Evolutionary conservation across 2,797 vertebrate genomes (phyloP), one percentile per base, ranked within the genome.

Genomic region (Mus minutoides): DNA sequence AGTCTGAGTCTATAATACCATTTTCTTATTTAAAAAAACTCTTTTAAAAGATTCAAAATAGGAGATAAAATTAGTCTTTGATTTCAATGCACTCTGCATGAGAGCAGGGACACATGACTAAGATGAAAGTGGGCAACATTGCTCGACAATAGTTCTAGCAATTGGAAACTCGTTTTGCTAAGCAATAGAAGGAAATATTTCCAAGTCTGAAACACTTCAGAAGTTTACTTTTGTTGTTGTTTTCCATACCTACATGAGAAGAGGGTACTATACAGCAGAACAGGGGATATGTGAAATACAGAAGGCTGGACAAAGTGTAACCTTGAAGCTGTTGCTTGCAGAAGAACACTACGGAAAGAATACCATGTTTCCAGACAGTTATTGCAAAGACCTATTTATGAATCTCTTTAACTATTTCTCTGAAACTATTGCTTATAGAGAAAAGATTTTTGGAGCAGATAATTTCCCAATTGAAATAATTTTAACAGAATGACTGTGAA

Each of bases 11-110:
- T 92, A 49, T 90, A 49, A 78, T 62, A 49, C 76, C 60, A 88
- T 95, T 94, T 90, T 93, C 34, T 78, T 83, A 85, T 73, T 75
- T 8, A 19, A 16, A 54, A 73, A 54, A 11, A 29, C 9, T 31
- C 54, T 84, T 34, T 75, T 34, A 31, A 94, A 93, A 43, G 58
- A 93, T 46, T 94, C 67, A 79, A 73, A 94, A 92, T 82, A 90
- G 24, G 24, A 91, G 37, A 80, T 73, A 46, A 95, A 88, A 90
- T 79, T 88, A 43, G 17, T 78, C 43, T 76, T 79, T 90, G 82
- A 54, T 19, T 89, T 94, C 69, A 75, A 26, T 75, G 3, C 58
- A 82, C 29, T 78, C 77, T 75, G 16, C 21, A 16, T 22, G 12
- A 88, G 24, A 93, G 17, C 86, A 16, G 82, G 26, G 73, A 80